These are phyloP conservation scores for Andrena minutula DNA, from an alignment of 2,888 invertebrate genomes.

Conservation along the genomic window DNA sequence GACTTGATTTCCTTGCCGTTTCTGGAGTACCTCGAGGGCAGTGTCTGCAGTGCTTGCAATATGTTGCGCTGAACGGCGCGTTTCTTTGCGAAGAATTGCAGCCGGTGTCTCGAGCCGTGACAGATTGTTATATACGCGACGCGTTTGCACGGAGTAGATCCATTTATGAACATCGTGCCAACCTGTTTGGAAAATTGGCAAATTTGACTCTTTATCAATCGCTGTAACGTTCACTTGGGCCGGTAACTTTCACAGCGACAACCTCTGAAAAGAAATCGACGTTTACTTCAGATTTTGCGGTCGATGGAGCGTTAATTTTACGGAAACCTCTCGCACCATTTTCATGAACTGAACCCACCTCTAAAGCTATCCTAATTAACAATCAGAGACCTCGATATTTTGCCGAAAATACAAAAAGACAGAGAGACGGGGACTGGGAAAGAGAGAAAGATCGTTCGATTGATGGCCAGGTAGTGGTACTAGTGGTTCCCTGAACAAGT, in stretches of 20 bases:
- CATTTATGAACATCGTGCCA: not conserved
- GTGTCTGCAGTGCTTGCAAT: constrained; percentile 1
- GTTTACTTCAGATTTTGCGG: too few relatives aligned
- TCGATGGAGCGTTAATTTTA: too few relatives aligned
- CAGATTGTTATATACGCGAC: not conserved
- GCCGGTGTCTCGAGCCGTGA: not conserved
- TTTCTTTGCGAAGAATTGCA: not conserved
- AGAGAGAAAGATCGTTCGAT: constrained; percentile 14
- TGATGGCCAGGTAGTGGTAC: constrained; percentile 48
- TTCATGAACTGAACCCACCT: too few relatives aligned
- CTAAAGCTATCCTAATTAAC: too few relatives aligned
- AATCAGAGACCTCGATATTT: not conserved
- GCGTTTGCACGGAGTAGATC: not conserved
- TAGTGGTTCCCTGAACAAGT: constrained; percentile 45
- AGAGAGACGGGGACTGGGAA: constrained; percentile 2
- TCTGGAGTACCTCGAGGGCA: not conserved
- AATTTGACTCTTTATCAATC: too few relatives aligned
- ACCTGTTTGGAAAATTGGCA: too few relatives aligned
- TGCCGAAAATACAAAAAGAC: not conserved
- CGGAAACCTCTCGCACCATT: too few relatives aligned
- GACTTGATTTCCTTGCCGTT: not conserved
- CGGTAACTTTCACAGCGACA: too few relatives aligned
- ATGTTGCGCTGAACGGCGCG: constrained; percentile 24
- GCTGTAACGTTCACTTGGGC: too few relatives aligned
- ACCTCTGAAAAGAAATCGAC: too few relatives aligned